Conservation (phyloP, 2,888 invertebrate genomes). For the Hartigia nigra region DNA sequence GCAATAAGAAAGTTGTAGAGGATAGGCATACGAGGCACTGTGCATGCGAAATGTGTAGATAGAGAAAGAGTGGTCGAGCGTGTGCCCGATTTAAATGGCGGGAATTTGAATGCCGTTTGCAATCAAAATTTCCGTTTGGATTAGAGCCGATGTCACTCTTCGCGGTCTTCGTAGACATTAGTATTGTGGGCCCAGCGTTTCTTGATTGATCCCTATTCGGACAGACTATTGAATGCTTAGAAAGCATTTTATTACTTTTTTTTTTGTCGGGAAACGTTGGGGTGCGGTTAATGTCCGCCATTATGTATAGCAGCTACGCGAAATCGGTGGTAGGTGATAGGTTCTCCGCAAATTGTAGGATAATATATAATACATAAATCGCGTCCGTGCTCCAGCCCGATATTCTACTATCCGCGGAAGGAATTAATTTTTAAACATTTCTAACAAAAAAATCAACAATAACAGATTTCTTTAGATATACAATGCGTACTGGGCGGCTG, state of each 20-base stretch:
- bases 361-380: neutral
- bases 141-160: neutral
- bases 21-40: neutral
- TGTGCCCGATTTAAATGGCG: neutral
- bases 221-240: neutral
- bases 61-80: neutral
- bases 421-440: constrained; percentile 4
- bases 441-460: neutral
- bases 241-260: neutral
- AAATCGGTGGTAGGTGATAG: constrained; percentile 1
- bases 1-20: neutral
- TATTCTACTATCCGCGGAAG: constrained; percentile 3
- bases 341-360: neutral
- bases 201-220: neutral
- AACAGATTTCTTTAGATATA: neutral
- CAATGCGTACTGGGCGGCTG: neutral
- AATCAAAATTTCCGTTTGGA: neutral
- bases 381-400: neutral
- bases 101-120: neutral
- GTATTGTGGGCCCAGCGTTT: neutral
- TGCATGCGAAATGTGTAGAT: neutral
- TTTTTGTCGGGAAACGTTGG: neutral
- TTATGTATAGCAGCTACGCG: neutral
- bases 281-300: neutral
- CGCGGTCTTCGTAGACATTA: neutral